Evolutionary conservation across 92 coral and sea anemone genomes (phyloP).

Genomic region (Plumapathes pennacea): DNA sequence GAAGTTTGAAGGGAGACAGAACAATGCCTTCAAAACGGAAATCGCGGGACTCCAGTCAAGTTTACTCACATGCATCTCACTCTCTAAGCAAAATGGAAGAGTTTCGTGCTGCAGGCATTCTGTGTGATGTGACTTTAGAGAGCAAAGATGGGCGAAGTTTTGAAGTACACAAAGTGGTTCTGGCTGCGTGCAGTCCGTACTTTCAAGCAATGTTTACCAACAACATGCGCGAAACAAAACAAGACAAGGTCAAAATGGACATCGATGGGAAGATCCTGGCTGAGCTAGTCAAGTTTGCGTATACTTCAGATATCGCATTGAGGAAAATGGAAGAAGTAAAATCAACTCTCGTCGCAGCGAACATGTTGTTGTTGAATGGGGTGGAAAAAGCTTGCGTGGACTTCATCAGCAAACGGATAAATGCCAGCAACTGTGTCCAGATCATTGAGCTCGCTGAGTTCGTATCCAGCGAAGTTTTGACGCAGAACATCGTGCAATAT

Average conservation of each 20-base stretch:
- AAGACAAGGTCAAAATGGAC: conserved; percentile 31
- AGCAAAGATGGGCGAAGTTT: conserved; percentile 30
- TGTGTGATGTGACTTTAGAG: conserved; percentile 54
- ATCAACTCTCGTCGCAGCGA: conserved; percentile 29
- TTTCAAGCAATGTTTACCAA: conserved; percentile 62
- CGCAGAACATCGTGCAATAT: conserved; percentile 17
- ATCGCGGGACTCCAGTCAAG: conserved; percentile 1
- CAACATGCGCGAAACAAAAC: conserved; percentile 47
- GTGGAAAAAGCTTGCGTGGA: conserved; percentile 36
- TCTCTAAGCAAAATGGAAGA: conserved; percentile 47
- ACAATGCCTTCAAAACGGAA: too few species aligned
- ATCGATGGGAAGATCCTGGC: conserved; percentile 34
- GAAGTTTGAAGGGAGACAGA: too few species aligned
- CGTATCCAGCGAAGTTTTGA: conserved; percentile 30
- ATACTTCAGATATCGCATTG: conserved; percentile 38
- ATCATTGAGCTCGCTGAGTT: conserved; percentile 42
- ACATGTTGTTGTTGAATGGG: conserved; percentile 47
- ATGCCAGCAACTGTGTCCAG: conserved; percentile 31
- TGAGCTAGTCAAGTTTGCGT: conserved; percentile 35
- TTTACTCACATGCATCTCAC: conserved; percentile 22
- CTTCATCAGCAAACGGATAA: conserved; percentile 23
- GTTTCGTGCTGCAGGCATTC: conserved; percentile 36
- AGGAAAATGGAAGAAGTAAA: conserved; percentile 22
- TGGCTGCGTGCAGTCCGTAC: conserved; percentile 52
- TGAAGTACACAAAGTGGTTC: conserved; percentile 50